phyloP scores from a whole-genome alignment of 2,888 invertebrate genomes.

The Alsophila aescularia region DNA sequence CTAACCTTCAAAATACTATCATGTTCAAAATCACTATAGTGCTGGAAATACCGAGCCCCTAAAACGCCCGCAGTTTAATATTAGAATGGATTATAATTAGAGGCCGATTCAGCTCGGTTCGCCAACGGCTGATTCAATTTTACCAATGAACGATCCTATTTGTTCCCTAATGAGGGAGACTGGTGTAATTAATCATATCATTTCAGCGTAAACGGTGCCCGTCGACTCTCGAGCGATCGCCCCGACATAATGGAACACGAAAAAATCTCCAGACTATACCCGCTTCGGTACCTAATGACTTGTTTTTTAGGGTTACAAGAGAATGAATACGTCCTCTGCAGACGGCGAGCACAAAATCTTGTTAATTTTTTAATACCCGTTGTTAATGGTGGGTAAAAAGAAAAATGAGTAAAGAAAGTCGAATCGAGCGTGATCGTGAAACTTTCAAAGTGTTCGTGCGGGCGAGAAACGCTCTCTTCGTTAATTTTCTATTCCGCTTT shows the following conservation, averaged over 20 bases:
- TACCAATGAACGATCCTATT: slow-evolving; percentile 79
- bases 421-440: slow-evolving; percentile 53
- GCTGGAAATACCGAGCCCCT: slow-evolving; percentile 15
- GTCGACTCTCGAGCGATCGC: slow-evolving; percentile 71
- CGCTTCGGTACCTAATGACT: slow-evolving; percentile 82
- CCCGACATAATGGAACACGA: slow-evolving; percentile 75
- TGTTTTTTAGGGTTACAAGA: slow-evolving; percentile 83
- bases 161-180: slow-evolving; percentile 80
- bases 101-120: slow-evolving; percentile 67
- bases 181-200: slow-evolving; percentile 83
- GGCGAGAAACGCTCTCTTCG: slow-evolving; percentile 39
- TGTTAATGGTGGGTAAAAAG: slow-evolving; percentile 69
- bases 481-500: slow-evolving; percentile 48
- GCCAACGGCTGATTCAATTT: slow-evolving; percentile 76
- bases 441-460: slow-evolving; percentile 42
- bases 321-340: slow-evolving; percentile 80
- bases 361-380: slow-evolving; percentile 75
- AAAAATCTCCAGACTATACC: slow-evolving; percentile 77
- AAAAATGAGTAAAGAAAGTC: slow-evolving; percentile 47
- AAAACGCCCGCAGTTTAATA: slow-evolving; percentile 41
- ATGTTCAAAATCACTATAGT: neutral
- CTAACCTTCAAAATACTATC: neutral
- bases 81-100: slow-evolving; percentile 73
- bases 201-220: slow-evolving; percentile 77
- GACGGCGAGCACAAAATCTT: slow-evolving; percentile 70